Base-by-base conservation (phyloP, 2,113 vertebrate genomes). In the Atractosteus spatula region DNA sequence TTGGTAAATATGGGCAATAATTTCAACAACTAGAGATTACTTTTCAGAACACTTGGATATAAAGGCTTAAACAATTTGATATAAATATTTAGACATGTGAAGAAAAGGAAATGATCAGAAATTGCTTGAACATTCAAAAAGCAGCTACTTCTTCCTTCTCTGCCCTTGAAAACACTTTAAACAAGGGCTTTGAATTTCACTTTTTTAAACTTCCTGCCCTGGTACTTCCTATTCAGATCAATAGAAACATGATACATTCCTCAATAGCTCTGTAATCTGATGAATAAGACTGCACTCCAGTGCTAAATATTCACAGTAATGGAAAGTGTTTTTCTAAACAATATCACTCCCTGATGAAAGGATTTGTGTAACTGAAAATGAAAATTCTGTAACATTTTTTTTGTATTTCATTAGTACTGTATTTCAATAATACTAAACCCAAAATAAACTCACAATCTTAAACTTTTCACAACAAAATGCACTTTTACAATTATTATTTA, bases 171-270 rank as follows among this genome's bases (percentile, higher is more conserved):
- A 87, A 80, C 75, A 79, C 75, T 63, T 87, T 83, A 71, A 76
- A 17, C 62, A 65, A 56, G 62, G 76, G 86, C 82, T 86, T 90
- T 89, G 75, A 82, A 88, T 89, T 89, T 92, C 89, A 89, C 84
- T 79, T 86, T 82, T 76, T 74, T 76, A 72, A 76, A 80, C 83
- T 82, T 90, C 84, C 81, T 88, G 83, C 83, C 84, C 84, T 84
- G 80, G 83, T 78, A 81, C 82, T 91, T 91, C 85, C 86, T 81
- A 76, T 86, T 82, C 78, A 74, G 87, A 91, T 91, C 87, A 84
- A 89, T 92, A 78, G 86, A 88, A 88, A 91, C 74, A 78, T 84
- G 88, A 89, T 85, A 84, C 74, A 55, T 41, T 69, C 75, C 83
- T 82, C 80, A 73, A 77, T 80, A 81, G 71, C 74, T 74, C 72